Conservation (phyloP, 2,888 invertebrate genomes). For the Onchidella celtica region DNA sequence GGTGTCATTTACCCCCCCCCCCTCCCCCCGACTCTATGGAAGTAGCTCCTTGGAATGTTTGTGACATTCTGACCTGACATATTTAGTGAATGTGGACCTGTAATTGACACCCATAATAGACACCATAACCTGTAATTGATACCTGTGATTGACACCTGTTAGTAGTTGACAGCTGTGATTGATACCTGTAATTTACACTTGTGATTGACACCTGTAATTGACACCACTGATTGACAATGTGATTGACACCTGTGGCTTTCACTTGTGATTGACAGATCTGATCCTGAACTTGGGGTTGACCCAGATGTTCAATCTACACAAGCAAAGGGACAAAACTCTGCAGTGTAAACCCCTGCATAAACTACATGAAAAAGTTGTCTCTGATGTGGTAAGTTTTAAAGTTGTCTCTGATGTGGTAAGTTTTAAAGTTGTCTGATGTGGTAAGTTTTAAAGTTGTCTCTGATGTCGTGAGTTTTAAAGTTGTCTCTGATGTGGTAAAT, state of each 20-base stretch:
- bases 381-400: slow-evolving; percentile 74
- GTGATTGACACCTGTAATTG: no score
- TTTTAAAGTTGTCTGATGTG: neutral
- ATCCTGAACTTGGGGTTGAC: slow-evolving; percentile 65
- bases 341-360: slow-evolving; percentile 68
- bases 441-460: neutral
- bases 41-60: no score
- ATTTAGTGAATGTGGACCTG: no score
- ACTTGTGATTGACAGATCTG: slow-evolving; percentile 60
- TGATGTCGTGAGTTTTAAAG: neutral
- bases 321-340: slow-evolving; percentile 63
- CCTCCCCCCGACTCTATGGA: no score
- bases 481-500: neutral
- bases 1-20: no score
- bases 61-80: no score
- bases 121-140: no score
- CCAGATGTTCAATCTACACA: slow-evolving; percentile 61
- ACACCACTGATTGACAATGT: no score
- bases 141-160: no score
- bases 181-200: no score
- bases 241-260: neutral
- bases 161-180: no score
- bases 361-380: slow-evolving; percentile 73
- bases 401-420: neutral
- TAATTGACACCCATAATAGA: no score